Conservation (phyloP, 2,113 vertebrate species). For the Callaeas wilsoni region DNA sequence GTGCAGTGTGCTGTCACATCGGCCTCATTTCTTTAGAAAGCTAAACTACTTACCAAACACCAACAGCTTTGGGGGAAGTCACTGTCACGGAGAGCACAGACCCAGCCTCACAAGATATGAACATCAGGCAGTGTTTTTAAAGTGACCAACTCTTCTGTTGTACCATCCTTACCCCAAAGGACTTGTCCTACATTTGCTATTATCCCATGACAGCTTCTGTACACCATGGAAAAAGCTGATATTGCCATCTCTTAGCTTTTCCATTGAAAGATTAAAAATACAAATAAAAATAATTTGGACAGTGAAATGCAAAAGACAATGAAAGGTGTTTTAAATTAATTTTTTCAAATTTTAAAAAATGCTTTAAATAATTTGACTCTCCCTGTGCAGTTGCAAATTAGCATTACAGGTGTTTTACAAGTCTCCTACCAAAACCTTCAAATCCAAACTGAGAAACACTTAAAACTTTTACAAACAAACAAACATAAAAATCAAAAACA, state of each 20-base stretch:
- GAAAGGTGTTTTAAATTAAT: background rate
- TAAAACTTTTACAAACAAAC: background rate
- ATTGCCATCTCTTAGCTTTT: background rate
- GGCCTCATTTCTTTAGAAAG: background rate
- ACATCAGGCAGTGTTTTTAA: background rate
- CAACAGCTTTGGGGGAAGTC: background rate
- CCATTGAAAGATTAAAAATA: background rate
- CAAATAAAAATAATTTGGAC: background rate
- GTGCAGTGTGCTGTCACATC: background rate
- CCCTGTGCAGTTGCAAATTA: background rate
- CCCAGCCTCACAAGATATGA: background rate
- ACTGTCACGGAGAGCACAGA: rapidly evolving
- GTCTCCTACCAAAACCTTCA: background rate
- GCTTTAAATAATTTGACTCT: background rate
- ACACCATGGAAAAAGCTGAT: background rate
- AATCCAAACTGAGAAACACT: background rate
- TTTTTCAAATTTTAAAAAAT: background rate
- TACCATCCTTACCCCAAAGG: background rate
- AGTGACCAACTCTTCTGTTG: background rate
- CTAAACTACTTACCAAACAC: background rate
- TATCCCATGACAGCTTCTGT: background rate
- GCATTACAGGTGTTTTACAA: background rate
- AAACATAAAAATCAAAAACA: background rate
- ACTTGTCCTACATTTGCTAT: background rate
- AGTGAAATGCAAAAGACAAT: background rate